Base-by-base conservation (phyloP, 2,888 invertebrate genomes). In the Xestia xanthographa region DNA sequence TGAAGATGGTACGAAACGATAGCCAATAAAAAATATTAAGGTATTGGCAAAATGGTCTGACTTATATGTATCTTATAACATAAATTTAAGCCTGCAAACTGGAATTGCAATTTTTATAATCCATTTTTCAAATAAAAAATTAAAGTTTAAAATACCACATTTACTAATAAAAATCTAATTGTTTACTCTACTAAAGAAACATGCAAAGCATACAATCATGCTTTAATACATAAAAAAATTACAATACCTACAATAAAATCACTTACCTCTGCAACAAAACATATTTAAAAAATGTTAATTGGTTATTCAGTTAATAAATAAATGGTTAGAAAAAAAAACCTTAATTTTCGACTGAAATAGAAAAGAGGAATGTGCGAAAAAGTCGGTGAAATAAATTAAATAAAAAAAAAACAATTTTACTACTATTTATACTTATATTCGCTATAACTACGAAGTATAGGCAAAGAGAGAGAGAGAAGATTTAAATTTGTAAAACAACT, bases 321-420 rank as follows among this genome's bases (percentile, higher is more conserved):
- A 26, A 56, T 72, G 53, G 72, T 72, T 72, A 85, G 74, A 43
- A 71, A 67, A 75, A 75, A 67, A 78, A 73, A 53, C 56, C 66
- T 53, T 76, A 58, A 53, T 63, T 63, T 63, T 72, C 48, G 11
- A 69, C 66, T 75, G 22, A 29, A 71, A 70, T 73, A 84, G 77
- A 89, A 26, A 63, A 94, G 95, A 95, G 95, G 92, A 95, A 96
- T 96, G 96, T 96, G 96, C 96, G 96, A 96, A 96, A 96, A 94
- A 95, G 94, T 91, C 50, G 66, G 87, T 86, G 87, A 74, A 53
- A 63, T 22, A 77, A 80, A 38, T 58, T 5, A 11, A 34, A 60
- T 5, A 22, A 34, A 60, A 38, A 22, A 17, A 62, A 12, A 12
- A n/a, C 45, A 50, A 66, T 77, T 68, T 70, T 14, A 66, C 38